Base-by-base conservation (phyloP, 1,140 invertebrate species). In the Piezodorus guildinii region DNA sequence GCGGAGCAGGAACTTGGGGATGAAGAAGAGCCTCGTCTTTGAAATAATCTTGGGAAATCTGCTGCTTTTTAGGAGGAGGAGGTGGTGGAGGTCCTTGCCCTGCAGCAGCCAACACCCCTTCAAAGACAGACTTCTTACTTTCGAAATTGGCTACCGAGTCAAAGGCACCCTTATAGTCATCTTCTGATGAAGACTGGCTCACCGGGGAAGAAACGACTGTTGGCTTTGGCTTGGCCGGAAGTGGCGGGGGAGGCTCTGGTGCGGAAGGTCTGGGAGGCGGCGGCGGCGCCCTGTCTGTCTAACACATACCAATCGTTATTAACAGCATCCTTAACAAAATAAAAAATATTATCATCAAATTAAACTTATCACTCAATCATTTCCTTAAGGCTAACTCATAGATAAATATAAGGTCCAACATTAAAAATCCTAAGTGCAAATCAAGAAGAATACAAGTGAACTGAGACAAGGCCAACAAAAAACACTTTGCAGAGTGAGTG, bases 141-240 rank as follows among this genome's bases (percentile, higher is more conserved):
- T 66, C 65, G 39, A 66, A 66, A 56, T 66, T 66, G 39, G 65
- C 65, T 16, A 63, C 62, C 3, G 65, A 63, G 45, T 66, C 65
- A 43, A 66, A 66, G n/a, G 49, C 59, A 9, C 51, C 58, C 30
- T 60, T 60, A 21, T 65, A 60, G 34, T 65, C 63, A 54, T 61
- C 63, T n/a, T 39, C 30, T n/a, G 58, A 60, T 21, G 62, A 58
- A 14, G 65, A 66, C n/a, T 60, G 62, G 62, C 65, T 66, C 44
- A 66, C 65, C 16, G 65, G 65, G 10, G 62, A 63, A 15, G 65
- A 52, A 19, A 66, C 54, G 17, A 66, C 62, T 14, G 62, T 63
- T 15, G 62, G 65, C 45, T 66, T 66, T 15, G 65, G 65, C 25
- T 58, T 65, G 9, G 59, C 58, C 21, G 60, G 65, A 12, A 61